Evolutionary conservation across 2,113 vertebrate species (phyloP), one percentile per base, ranked within the genome.

Genomic region (Silurus glanis): DNA sequence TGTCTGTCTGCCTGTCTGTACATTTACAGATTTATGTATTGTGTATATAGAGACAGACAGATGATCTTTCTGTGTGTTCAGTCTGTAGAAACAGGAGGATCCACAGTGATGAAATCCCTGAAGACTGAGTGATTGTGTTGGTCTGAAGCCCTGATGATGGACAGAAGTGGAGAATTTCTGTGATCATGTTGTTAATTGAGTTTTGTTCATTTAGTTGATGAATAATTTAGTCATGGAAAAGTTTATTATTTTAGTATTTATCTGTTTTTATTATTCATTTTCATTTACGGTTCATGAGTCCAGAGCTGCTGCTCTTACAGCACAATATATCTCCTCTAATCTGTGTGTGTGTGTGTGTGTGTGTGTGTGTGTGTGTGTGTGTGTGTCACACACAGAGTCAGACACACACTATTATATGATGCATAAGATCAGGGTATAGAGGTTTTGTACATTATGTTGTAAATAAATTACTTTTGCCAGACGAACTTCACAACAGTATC

Each of bases 1-100:
- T 66, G 9, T 23, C 61, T 58, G 13, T 9, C 61, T 64, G 14
- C 21, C 0, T 21, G 7, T 49, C 37, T 53, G 10, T 55, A 28
- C 7, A 25, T 25, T 76, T 4, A 53, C 5, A 2, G 8, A n/a
- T n/a, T 25, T 53, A 53, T 69, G 14, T 13, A 64, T 64, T 25
- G 28, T 78, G n/a, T 25, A 56, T 56, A 76, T 53, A n/a, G 2
- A 75, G 51, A 6, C n/a, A 51, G 69, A 21, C 16, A 71, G 19
- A 8, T 37, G 37, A 37, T 37, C 37, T 79, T 53, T 80, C 55
- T 80, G 76, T 80, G 55, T 80, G 55, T 80, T 37, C 21, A 80
- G 78, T 21, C 25, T 80, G 56, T 9, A 80, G 78, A 12, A 59
- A 5, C 25, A 13, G 56, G 56, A 45, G 55, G 4, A 80, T 45